These are phyloP conservation scores for Tetrao urogallus DNA, from an alignment of 2,113 vertebrate genomes.

Conservation along the genomic window DNA sequence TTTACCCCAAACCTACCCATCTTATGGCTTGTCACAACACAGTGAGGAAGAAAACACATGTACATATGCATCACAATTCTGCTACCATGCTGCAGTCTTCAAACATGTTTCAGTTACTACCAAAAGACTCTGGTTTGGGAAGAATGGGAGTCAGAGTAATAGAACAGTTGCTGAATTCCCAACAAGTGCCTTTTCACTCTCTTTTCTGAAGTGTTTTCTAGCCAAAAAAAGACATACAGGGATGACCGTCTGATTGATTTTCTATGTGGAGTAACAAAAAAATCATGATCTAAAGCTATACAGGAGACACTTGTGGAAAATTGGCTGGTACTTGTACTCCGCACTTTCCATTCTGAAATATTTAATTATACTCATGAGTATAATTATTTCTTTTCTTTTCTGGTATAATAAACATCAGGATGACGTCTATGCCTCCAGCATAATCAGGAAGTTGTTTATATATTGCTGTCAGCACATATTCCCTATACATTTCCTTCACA, in stretches of 20 bases:
- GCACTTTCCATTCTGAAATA: constrained; percentile 1
- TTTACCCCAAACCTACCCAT: not conserved
- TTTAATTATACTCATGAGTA: constrained; percentile 56
- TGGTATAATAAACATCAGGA: constrained; percentile 25
- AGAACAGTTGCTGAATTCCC: not conserved
- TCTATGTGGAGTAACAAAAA: not conserved
- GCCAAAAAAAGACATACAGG: not conserved
- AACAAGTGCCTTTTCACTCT: not conserved
- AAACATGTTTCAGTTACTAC: not conserved
- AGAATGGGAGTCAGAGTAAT: not conserved
- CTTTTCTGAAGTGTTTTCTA: not conserved
- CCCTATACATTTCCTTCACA: not conserved
- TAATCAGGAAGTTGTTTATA: constrained; percentile 57
- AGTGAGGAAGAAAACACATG: not conserved
- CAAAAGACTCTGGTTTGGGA: not conserved
- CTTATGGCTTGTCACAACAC: not conserved
- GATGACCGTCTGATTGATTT: not conserved
- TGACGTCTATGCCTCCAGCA: not conserved
- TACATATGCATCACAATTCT: rapidly evolving
- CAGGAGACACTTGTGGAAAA: constrained; percentile 18
- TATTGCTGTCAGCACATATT: constrained; percentile 22
- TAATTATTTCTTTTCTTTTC: constrained; percentile 51
- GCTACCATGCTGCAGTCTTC: not conserved
- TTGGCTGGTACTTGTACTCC: constrained; percentile 25
- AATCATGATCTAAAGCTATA: not conserved